Percentiles rank a stretch among this genome's conserved stretches.
These are phyloP conservation scores for Aeoliscus strigatus DNA, from an alignment of 2,797 vertebrate species.

Conservation along the genomic window DNA sequence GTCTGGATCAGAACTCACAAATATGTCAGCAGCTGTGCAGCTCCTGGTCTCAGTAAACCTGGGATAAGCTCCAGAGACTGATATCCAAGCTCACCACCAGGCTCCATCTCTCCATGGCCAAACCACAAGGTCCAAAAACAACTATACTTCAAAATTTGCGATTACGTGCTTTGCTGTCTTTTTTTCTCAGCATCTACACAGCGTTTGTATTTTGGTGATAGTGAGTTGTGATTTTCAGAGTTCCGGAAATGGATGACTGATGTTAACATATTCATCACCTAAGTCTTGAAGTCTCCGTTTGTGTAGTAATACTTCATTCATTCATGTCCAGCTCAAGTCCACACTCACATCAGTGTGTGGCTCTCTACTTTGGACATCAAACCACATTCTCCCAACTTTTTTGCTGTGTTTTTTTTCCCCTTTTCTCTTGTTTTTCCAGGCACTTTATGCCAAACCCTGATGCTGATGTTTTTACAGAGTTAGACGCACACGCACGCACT, in stretches of 20 bases:
- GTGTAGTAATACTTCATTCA: too few relatives aligned
- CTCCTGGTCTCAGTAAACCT: slow-evolving; percentile 52
- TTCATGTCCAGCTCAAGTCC: too few relatives aligned
- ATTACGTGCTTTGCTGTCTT: too few relatives aligned
- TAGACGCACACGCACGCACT: slow-evolving; percentile 14
- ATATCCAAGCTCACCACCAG: slow-evolving; percentile 55
- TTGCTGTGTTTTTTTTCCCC: slow-evolving; percentile 60
- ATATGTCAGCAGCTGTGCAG: slow-evolving; percentile 71
- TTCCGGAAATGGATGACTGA: too few relatives aligned
- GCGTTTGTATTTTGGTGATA: too few relatives aligned
- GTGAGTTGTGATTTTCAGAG: too few relatives aligned
- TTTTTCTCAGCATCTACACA: too few relatives aligned
- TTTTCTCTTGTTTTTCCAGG: slow-evolving; percentile 41
- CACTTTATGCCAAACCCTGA: slow-evolving; percentile 59
- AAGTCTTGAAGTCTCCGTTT: too few relatives aligned
- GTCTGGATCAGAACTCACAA: slow-evolving; percentile 59
- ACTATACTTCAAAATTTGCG: too few relatives aligned
- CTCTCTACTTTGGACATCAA: slow-evolving; percentile 67
- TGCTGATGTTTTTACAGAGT: slow-evolving; percentile 66
- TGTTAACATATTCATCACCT: too few relatives aligned
- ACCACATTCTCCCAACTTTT: slow-evolving; percentile 59
- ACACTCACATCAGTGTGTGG: slow-evolving; percentile 57
- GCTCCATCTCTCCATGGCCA: slow-evolving; percentile 24
- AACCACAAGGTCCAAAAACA: too few relatives aligned
- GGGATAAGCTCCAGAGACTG: slow-evolving; percentile 57